Base-by-base conservation (phyloP, 2,888 invertebrate genomes). In the Dasypolia templi region DNA sequence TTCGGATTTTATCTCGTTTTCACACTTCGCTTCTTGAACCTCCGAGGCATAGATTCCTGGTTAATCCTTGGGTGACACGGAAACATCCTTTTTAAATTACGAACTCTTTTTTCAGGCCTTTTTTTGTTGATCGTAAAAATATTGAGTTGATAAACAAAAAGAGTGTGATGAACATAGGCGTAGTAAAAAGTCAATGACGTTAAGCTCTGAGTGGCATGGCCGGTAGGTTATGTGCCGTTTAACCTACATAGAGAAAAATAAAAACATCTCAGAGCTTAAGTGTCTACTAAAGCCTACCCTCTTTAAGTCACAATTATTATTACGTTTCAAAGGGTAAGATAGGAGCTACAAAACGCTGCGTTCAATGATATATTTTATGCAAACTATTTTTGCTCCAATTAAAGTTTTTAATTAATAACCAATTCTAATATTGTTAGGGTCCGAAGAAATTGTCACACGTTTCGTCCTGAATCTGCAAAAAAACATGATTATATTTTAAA, bases 41-140 rank as follows among this genome's bases (percentile, higher is more conserved):
- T 39, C 19, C 12, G 32, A 75, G 42, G 53, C 58, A 59, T 67
- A 83, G 59, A 79, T 71, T 71, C 69, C 58, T 61, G 26, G 32
- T 66, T 26, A 58, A 58, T 56, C 51, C 35, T 56, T 32, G 22
- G 58, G 61, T 12, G 70, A 63, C 56, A 65, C 72, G 44, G 68
- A 55, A 75, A 69, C 53, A 83, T 58, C 81, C 68, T 71, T 75
- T 59, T 71, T 75, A 80, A 72, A 80, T 81, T 65, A 75, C 65
- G 39, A 72, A 80, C 61, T 53, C 70, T 71, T 62, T 74, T n/a
- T 71, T 62, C 58, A 75, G 68, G 68, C 53, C 39, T 68, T 58
- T 75, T n/a, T 84, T 75, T 79, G 76, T 69, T 65, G 84, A 82
- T 82, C 84, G 68, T 82, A 84, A 82, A 78, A 84, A 84, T 84